Conservation (phyloP, 2,797 vertebrate species). For the Chrysocyon brachyurus region DNA sequence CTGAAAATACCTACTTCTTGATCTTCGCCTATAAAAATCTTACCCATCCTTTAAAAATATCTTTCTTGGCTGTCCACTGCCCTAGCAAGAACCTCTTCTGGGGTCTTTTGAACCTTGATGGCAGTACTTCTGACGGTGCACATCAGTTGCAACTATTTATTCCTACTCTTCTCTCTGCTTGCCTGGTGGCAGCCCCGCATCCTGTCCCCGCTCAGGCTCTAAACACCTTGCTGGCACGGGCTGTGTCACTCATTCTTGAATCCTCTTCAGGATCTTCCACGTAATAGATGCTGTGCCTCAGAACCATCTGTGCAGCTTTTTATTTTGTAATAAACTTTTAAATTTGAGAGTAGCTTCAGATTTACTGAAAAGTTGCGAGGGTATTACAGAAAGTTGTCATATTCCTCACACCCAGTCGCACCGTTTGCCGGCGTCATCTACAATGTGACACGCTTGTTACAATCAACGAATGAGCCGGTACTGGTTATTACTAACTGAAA, state of each 20-base stretch:
- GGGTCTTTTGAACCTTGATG: not conserved
- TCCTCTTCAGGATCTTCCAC: not conserved
- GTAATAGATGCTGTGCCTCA: rapidly evolving
- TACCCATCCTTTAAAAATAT: not conserved
- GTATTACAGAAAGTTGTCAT: rapidly evolving
- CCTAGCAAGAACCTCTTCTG: not conserved
- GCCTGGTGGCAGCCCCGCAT: rapidly evolving
- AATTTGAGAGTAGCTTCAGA: not conserved
- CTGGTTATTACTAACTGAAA: not conserved
- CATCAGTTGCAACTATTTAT: rapidly evolving
- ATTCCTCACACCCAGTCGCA: too few relatives aligned
- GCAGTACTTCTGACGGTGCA: not conserved
- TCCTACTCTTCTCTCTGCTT: not conserved
- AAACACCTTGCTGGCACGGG: too few relatives aligned
- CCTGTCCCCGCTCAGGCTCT: too few relatives aligned
- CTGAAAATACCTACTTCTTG: not conserved
- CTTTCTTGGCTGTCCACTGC: not conserved
- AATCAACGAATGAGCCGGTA: not conserved
- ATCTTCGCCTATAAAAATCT: not conserved
- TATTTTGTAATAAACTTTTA: not conserved
- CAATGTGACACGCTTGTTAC: not conserved
- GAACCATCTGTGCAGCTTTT: not conserved
- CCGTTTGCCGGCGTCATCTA: rapidly evolving
- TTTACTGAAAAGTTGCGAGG: not conserved
- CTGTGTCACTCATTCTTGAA: not conserved